phyloP scores from a whole-genome alignment of 2,888 invertebrate genomes.

The Eupithecia pulchellata region DNA sequence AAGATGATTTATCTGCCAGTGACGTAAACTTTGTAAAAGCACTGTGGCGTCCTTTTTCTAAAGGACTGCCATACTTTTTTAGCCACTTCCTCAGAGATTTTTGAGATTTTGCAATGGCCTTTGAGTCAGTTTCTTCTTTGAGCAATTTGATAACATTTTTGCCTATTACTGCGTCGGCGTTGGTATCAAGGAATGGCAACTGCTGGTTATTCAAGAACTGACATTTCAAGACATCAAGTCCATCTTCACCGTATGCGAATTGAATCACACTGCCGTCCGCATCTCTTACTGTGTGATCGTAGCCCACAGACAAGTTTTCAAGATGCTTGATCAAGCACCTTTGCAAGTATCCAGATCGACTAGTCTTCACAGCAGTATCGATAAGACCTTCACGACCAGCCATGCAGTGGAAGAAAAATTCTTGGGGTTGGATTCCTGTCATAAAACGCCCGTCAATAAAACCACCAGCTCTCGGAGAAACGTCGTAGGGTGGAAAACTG shows the following conservation, averaged over 20 bases:
- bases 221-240: constrained; percentile 94
- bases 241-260: constrained; percentile 97
- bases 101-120: constrained; percentile 81
- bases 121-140: constrained; percentile 82
- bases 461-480: constrained; percentile 96
- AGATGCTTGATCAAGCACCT: constrained; percentile 98
- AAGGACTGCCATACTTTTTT: constrained; percentile 79
- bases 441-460: constrained; percentile 98
- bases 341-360: constrained; percentile 98
- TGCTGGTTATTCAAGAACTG: constrained; percentile 92
- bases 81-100: constrained; percentile 88
- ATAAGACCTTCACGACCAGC: constrained; percentile 99
- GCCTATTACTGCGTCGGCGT: constrained; percentile 88
- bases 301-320: constrained; percentile 96
- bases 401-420: constrained; percentile 99
- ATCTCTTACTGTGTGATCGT: constrained; percentile 98
- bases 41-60: constrained; percentile 77
- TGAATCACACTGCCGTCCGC: constrained; percentile 97
- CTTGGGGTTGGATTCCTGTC: constrained; percentile 99
- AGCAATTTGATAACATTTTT: constrained; percentile 84
- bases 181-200: constrained; percentile 92
- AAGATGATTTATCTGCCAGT: constrained; percentile 75
- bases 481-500: constrained; percentile 95
- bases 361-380: constrained; percentile 99
- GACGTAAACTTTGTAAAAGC: constrained; percentile 87